phyloP scores from a whole-genome alignment of 1,140 invertebrate genomes.

The Tachypleus tridentatus region DNA sequence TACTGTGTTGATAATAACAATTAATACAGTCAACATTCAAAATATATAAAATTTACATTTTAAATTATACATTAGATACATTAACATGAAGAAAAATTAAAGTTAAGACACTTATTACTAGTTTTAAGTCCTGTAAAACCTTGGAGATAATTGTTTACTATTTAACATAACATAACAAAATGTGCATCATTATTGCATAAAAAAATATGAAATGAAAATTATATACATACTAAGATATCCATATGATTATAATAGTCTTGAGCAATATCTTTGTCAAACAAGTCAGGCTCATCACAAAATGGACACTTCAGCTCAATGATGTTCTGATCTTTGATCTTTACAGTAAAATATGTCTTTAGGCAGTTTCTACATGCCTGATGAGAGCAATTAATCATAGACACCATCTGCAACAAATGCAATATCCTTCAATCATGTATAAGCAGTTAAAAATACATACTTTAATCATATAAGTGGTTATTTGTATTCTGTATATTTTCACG shows the following conservation, averaged over 20 bases:
- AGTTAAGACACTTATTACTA: no score
- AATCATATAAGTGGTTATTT: no score
- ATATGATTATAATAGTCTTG: constrained; percentile 82
- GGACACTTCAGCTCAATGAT: constrained; percentile 88
- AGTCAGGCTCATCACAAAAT: constrained; percentile 74
- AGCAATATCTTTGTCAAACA: constrained; percentile 46
- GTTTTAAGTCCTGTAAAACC: not conserved
- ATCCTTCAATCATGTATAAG: no score
- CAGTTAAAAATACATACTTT: no score
- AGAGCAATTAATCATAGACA: constrained; percentile 78
- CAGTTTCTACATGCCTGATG: constrained; percentile 82
- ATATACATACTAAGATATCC: constrained; percentile 35
- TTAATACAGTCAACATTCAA: no score
- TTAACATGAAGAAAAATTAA: no score
- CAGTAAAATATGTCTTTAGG: constrained; percentile 77
- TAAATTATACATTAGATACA: no score
- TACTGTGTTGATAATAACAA: no score
- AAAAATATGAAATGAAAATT: no score
- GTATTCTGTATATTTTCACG: no score
- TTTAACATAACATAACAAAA: constrained; percentile 37
- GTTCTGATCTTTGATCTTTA: constrained; percentile 77
- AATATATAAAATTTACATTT: no score
- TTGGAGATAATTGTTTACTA: constrained; percentile 30
- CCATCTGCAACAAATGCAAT: constrained; percentile 47
- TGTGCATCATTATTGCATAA: no score